A percentile compares a stretch with the other conserved stretches of the same genome.
Evolutionary conservation across 1,140 invertebrate species (phyloP).

Genomic region (Idris sp.): DNA sequence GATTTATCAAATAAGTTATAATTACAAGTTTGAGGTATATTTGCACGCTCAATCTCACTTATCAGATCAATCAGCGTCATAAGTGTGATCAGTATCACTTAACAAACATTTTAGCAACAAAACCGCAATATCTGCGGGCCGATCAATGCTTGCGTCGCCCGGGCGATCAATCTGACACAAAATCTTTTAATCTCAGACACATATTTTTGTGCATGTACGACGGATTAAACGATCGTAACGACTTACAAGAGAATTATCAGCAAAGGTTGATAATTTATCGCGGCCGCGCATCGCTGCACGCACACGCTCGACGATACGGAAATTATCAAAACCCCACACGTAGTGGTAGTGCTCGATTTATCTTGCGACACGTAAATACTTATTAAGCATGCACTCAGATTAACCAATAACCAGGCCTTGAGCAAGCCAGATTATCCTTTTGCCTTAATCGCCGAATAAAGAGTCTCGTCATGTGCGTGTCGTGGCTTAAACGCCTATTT

Average conservation of each 20-base stretch:
- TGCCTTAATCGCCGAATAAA: conserved; percentile 54
- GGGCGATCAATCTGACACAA: conserved; percentile 38
- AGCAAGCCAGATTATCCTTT: conserved; percentile 60
- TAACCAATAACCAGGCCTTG: conserved; percentile 64
- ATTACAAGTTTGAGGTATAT: conserved; percentile 16
- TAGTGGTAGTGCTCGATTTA: conserved; percentile 68
- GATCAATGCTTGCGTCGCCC: conserved; percentile 19
- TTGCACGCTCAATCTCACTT: conserved; percentile 17
- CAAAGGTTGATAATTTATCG: conserved; percentile 61
- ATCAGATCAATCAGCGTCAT: conserved; percentile 23
- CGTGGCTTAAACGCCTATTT: conserved; percentile 28
- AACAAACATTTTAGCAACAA: conserved; percentile 40
- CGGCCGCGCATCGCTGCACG: conserved; percentile 63
- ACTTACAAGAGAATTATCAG: conserved; percentile 65
- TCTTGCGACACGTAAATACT: conserved; percentile 72
- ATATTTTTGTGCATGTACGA: conserved; percentile 47
- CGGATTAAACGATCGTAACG: conserved; percentile 54
- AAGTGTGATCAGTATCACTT: conserved; percentile 27
- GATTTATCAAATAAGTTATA: conserved; percentile 15
- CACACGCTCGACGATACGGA: conserved; percentile 57
- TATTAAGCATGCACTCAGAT: conserved; percentile 69
- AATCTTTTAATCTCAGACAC: conserved; percentile 59
- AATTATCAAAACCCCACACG: conserved; percentile 72
- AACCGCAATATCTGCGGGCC: conserved; percentile 13
- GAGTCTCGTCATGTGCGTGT: conserved; percentile 46